Conservation (phyloP, 2,797 vertebrate species). For the Rhinogobio ventralis region DNA sequence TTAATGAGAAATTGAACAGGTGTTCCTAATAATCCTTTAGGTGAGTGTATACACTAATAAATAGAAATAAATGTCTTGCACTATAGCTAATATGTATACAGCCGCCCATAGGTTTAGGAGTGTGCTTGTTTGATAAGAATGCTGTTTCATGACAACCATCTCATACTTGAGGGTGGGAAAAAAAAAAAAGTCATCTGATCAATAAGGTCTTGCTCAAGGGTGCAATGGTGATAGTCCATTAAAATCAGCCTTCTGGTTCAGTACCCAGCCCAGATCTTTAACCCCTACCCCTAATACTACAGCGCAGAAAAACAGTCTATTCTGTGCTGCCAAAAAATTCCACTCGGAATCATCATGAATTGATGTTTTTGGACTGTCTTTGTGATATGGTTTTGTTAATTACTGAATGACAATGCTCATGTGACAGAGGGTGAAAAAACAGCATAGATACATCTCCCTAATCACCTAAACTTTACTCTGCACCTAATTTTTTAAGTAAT, state of each 20-base stretch:
- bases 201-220: neutral
- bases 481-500: constrained; percentile 49
- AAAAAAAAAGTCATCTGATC: neutral
- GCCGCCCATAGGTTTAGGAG: neutral
- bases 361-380: neutral
- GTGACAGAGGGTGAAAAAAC: neutral
- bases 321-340: neutral
- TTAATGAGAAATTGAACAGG: no score
- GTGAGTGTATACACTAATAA: no score
- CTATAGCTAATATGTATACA: neutral
- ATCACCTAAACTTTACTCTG: constrained; percentile 48
- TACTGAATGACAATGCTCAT: constrained; percentile 33
- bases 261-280: neutral
- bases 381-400: constrained; percentile 39
- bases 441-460: constrained; percentile 39
- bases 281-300: neutral
- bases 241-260: neutral
- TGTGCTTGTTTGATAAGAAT: neutral
- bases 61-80: neutral
- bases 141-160: neutral
- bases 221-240: neutral
- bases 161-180: neutral
- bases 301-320: neutral
- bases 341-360: neutral
- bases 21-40: no score